These are phyloP conservation scores for Orius insidiosus DNA, from an alignment of 1,140 invertebrate species.

Conservation along the genomic window DNA sequence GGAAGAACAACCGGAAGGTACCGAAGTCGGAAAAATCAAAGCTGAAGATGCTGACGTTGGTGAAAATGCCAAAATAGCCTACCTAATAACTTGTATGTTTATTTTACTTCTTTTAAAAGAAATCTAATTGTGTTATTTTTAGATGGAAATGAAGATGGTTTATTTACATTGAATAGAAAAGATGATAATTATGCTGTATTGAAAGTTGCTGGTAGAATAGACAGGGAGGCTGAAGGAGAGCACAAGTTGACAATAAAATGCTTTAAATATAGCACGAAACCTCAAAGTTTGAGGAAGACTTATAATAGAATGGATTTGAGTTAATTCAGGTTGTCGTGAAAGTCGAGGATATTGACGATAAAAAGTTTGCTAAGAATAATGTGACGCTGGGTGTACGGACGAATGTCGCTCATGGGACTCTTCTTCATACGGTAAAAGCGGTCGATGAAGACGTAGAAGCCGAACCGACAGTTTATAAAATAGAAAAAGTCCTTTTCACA, in stretches of 20 bases:
- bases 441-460: slow-evolving; percentile 48
- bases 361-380: slow-evolving; percentile 44
- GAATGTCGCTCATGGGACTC: slow-evolving; percentile 55
- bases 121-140: slow-evolving; percentile 15
- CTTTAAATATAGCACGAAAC: slow-evolving; percentile 35
- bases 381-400: slow-evolving; percentile 53
- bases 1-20: slow-evolving; percentile 45
- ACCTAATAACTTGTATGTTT: slow-evolving; percentile 42
- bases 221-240: slow-evolving; percentile 41
- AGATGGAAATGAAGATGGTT: slow-evolving; percentile 51
- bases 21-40: slow-evolving; percentile 43
- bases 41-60: slow-evolving; percentile 57
- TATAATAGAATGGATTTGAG: slow-evolving; percentile 49
- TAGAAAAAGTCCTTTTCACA: slow-evolving; percentile 44
- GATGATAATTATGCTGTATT: slow-evolving; percentile 47
- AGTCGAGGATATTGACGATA: slow-evolving; percentile 55
- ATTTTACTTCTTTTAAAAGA: neutral
- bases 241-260: slow-evolving; percentile 52
- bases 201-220: slow-evolving; percentile 38
- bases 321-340: slow-evolving; percentile 46
- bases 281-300: slow-evolving; percentile 29
- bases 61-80: slow-evolving; percentile 58
- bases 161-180: slow-evolving; percentile 42
- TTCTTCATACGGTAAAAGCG: slow-evolving; percentile 45
- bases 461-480: slow-evolving; percentile 39